Evolutionary conservation across 2,888 invertebrate species (phyloP).

Genomic region (Lysandra bellargus): DNA sequence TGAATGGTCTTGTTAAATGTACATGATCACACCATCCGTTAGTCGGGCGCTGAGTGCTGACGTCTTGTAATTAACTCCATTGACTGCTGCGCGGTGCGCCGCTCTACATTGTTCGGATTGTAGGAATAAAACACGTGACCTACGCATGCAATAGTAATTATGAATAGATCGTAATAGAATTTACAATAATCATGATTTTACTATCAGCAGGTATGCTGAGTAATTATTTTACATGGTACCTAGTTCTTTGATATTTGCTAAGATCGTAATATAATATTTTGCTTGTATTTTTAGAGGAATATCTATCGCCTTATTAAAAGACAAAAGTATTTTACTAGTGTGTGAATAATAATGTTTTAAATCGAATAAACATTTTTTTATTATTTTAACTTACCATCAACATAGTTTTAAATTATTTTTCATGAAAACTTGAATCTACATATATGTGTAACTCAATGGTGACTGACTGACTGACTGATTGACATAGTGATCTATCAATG

Average conservation of each 20-base stretch:
- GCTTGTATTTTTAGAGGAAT: not conserved
- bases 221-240: not conserved
- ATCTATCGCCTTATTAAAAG: not conserved
- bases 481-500: too few species aligned
- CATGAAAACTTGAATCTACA: not conserved
- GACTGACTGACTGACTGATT: too few species aligned
- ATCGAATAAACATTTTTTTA: not conserved
- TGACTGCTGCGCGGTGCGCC: slow-evolving; percentile 52
- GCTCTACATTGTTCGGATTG: slow-evolving; percentile 51
- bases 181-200: not conserved
- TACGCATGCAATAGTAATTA: slow-evolving; percentile 29
- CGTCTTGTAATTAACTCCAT: slow-evolving; percentile 64
- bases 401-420: not conserved
- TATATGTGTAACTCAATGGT: too few species aligned
- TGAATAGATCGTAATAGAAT: not conserved
- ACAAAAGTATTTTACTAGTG: not conserved
- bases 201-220: not conserved
- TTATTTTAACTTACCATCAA: not conserved
- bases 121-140: slow-evolving; percentile 46
- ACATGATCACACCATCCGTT: slow-evolving; percentile 52
- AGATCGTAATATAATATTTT: not conserved
- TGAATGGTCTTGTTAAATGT: slow-evolving; percentile 57
- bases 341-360: too few species aligned
- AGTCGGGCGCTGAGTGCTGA: slow-evolving; percentile 55
- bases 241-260: not conserved